These are phyloP conservation scores for Peromyscus attwateri DNA, from an alignment of 2,797 vertebrate species.

Conservation along the genomic window DNA sequence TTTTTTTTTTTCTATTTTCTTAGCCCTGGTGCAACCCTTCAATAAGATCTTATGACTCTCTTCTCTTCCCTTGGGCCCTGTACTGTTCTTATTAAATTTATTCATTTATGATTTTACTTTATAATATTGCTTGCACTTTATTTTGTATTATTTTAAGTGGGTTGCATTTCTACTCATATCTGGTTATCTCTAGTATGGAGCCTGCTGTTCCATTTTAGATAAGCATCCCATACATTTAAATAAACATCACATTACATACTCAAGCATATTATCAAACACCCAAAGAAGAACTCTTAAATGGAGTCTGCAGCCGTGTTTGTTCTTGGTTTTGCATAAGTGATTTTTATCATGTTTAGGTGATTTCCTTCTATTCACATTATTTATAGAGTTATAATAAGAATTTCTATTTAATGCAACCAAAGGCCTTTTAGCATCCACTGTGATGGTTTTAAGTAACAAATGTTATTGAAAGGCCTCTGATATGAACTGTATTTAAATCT, in stretches of 20 bases:
- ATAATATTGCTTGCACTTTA: background rate
- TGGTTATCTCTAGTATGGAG: background rate
- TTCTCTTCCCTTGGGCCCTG: background rate
- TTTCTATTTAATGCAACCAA: slow-evolving; percentile 35
- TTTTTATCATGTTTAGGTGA: slow-evolving; percentile 32
- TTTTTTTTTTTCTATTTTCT: slow-evolving; percentile 29
- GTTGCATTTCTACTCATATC: slow-evolving; percentile 55
- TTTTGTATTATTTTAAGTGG: slow-evolving; percentile 10
- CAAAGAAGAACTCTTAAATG: slow-evolving; percentile 29
- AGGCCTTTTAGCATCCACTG: background rate
- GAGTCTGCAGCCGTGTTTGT: background rate
- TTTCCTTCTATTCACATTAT: slow-evolving; percentile 53
- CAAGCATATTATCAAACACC: background rate
- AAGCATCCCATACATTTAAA: background rate
- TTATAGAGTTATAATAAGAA: slow-evolving; percentile 49
- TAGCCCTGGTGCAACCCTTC: background rate
- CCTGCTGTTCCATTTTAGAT: slow-evolving; percentile 5
- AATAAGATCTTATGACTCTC: slow-evolving; percentile 36
- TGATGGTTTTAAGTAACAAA: slow-evolving; percentile 25
- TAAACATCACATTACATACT: background rate
- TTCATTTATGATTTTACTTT: slow-evolving; percentile 46
- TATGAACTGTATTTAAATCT: background rate
- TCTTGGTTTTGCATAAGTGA: slow-evolving; percentile 45
- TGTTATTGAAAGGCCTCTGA: background rate
- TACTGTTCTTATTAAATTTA: slow-evolving; percentile 56